Conservation (phyloP, 2,888 invertebrate species). For the Myopa tessellatipennis region DNA sequence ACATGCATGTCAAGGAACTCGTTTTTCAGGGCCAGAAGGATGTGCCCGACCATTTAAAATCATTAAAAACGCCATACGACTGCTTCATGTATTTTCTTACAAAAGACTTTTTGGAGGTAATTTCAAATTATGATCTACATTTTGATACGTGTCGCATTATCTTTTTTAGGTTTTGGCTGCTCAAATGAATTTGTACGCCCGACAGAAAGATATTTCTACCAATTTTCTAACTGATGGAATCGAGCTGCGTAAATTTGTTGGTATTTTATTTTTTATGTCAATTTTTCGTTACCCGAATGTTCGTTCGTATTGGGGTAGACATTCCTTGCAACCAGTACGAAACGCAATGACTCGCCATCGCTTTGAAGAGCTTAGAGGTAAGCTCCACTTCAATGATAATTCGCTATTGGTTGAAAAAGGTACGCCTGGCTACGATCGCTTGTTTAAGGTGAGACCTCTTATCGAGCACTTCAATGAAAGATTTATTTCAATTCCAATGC, state of each 20-base stretch:
- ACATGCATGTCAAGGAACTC: constrained; percentile 30
- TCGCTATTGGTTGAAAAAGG: background rate
- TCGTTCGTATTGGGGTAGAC: constrained; percentile 18
- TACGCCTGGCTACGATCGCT: constrained; percentile 6
- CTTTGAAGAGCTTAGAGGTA: constrained; percentile 19
- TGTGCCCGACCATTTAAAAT: constrained; percentile 26
- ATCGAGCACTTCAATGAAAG: constrained; percentile 19
- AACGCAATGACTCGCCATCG: constrained; percentile 17
- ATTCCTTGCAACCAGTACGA: constrained; percentile 18
- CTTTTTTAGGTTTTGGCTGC: constrained; percentile 1
- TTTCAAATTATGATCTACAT: background rate
- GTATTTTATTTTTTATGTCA: constrained; percentile 23
- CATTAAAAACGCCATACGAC: constrained; percentile 25
- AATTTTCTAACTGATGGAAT: constrained; percentile 13
- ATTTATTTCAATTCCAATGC: constrained; percentile 2
- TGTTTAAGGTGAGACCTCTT: constrained; percentile 24
- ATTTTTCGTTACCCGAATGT: constrained; percentile 14
- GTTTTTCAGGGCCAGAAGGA: constrained; percentile 34
- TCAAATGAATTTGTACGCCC: constrained; percentile 34
- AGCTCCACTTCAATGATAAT: constrained; percentile 22
- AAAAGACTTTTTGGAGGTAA: background rate
- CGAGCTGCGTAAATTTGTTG: constrained; percentile 29
- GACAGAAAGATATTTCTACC: constrained; percentile 19
- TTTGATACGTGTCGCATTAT: background rate
- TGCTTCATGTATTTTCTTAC: constrained; percentile 22